Evolutionary conservation across 2,888 invertebrate species (phyloP).

Genomic region (Coremacera marginata): DNA sequence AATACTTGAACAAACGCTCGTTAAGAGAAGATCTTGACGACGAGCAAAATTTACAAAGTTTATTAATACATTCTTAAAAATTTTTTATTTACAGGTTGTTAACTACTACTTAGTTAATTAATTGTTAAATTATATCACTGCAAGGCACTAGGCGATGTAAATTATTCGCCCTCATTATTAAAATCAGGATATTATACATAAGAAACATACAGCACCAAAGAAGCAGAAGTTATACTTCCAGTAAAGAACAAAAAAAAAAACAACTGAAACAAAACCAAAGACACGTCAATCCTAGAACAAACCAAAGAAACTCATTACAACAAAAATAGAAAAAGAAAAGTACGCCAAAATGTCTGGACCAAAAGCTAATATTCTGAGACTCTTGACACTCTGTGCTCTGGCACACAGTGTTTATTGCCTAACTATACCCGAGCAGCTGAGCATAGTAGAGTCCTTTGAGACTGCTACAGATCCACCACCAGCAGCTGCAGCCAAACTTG

Average conservation of each 20-base stretch:
- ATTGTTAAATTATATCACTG: constrained; percentile 39
- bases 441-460: constrained; percentile 40
- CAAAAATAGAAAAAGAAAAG: constrained; percentile 1
- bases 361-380: constrained; percentile 55
- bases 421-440: constrained; percentile 49
- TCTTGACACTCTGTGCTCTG: constrained; percentile 59
- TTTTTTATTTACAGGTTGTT: constrained; percentile 54
- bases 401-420: constrained; percentile 53
- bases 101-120: constrained; percentile 40
- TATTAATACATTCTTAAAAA: neutral
- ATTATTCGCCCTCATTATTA: constrained; percentile 55
- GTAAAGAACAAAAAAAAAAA: neutral
- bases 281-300: neutral
- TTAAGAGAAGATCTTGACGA: neutral
- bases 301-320: neutral
- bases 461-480: constrained; percentile 43
- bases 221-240: neutral
- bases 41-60: neutral
- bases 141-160: constrained; percentile 59
- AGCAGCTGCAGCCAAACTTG: neutral
- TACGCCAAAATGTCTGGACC: constrained; percentile 53
- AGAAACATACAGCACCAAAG: neutral
- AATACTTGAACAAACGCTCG: too few relatives aligned
- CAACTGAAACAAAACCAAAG: constrained; percentile 33
- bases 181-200: constrained; percentile 10